Conservation (phyloP, 2,888 invertebrate genomes). For the Drosophila antonietae region DNA sequence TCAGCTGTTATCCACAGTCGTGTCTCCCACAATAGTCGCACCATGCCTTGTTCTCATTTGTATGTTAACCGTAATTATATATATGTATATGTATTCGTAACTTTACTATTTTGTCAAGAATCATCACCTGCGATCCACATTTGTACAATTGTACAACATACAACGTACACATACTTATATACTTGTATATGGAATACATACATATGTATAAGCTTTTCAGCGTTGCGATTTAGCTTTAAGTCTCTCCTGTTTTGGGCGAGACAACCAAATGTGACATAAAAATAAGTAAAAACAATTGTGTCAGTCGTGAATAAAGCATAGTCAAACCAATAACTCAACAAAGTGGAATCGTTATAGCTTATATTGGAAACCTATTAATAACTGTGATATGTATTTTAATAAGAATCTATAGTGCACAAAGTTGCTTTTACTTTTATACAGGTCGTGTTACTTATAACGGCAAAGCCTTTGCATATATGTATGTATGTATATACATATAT, state of each 20-base stretch:
- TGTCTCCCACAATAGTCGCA: conserved; percentile 15
- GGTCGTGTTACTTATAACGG: conserved; percentile 8
- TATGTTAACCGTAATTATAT: neutral
- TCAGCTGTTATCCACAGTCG: conserved; percentile 66
- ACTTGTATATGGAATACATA: no score
- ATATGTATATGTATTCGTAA: no score
- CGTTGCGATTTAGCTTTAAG: conserved; percentile 42
- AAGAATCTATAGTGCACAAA: conserved; percentile 8
- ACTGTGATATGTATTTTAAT: conserved; percentile 41
- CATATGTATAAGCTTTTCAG: conserved; percentile 50
- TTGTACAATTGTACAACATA: neutral
- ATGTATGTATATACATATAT: neutral
- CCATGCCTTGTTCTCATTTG: neutral
- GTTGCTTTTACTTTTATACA: conserved; percentile 5
- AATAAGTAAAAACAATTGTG: conserved; percentile 34
- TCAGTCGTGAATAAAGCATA: conserved; percentile 13
- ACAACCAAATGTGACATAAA: conserved; percentile 32
- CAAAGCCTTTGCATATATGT: conserved; percentile 1
- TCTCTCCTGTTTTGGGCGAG: conserved; percentile 40
- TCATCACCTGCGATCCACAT: neutral
- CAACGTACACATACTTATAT: neutral
- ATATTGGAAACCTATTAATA: neutral
- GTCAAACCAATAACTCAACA: conserved; percentile 1
- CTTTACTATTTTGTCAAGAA: neutral
- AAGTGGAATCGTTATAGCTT: neutral